A percentile compares a stretch with the other conserved stretches of the same genome.
Evolutionary conservation across 1,140 invertebrate species (phyloP).

Genomic region (Papilio dardanus): DNA sequence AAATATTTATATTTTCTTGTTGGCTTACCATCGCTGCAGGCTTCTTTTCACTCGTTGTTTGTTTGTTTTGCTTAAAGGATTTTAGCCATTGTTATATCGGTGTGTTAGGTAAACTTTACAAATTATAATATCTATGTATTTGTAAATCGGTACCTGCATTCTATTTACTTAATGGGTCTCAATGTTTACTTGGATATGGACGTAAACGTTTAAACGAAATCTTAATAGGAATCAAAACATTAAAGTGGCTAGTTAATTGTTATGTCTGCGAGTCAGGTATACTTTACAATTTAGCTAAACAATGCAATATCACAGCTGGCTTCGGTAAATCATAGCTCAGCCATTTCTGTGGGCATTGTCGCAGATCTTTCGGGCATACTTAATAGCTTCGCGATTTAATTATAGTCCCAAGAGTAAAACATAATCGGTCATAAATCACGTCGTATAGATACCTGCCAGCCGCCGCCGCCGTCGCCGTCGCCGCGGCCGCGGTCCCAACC

Average conservation of each 20-base stretch:
- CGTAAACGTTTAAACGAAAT: slow-evolving; percentile 18
- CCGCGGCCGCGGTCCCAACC: slow-evolving; percentile 59
- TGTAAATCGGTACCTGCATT: slow-evolving; percentile 64
- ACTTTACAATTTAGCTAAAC: slow-evolving; percentile 55
- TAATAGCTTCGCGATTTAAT: slow-evolving; percentile 79
- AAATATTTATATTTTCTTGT: slow-evolving; percentile 68
- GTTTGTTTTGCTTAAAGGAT: too few relatives aligned
- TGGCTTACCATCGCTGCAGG: slow-evolving; percentile 49
- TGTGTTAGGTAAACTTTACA: slow-evolving; percentile 53
- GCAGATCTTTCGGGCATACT: slow-evolving; percentile 72
- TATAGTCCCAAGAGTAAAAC: slow-evolving; percentile 70
- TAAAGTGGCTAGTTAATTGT: slow-evolving; percentile 17
- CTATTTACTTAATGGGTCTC: slow-evolving; percentile 43
- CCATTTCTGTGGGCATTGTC: slow-evolving; percentile 73
- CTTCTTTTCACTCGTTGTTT: slow-evolving; percentile 59
- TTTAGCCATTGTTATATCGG: slow-evolving; percentile 59
- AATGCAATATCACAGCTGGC: slow-evolving; percentile 67
- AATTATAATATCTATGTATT: too few relatives aligned
- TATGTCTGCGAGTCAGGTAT: neutral
- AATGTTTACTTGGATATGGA: slow-evolving; percentile 20
- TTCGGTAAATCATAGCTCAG: slow-evolving; percentile 69
- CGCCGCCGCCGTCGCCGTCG: slow-evolving; percentile 43
- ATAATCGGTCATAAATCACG: slow-evolving; percentile 79
- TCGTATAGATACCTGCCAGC: slow-evolving; percentile 77
- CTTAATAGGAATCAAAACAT: neutral